Evolutionary conservation across 2,888 invertebrate genomes (phyloP), one percentile per base, ranked within the genome.

Genomic region (Apamea crenata): DNA sequence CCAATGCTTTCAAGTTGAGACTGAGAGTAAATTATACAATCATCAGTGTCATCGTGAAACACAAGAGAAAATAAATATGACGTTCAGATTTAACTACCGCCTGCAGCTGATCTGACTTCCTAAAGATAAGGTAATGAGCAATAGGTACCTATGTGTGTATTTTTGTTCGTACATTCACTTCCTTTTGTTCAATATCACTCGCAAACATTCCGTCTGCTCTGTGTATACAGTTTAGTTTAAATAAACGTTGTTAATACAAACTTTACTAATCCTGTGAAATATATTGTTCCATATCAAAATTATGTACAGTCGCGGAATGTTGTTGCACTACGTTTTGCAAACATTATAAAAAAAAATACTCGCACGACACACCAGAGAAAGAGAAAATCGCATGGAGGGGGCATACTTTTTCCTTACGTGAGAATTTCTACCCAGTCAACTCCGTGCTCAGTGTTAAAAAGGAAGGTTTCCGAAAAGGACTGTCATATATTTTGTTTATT

Each of bases 171-270:
- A 68, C 47, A 71, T 67, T 72, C 29, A 74, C 65, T 77, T 77
- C 50, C 65, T 74, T 50, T 80, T 68, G 71, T 80, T 80, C 70
- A 47, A 74, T 70, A 75, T 78, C 32, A 61, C 16, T 56, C 47
- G 67, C 53, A 73, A 68, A 70, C 18, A 68, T 25, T 59, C 18
- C 16, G 32, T 44, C 18, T 36, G 36, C 56, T 73, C 16, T 29
- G 32, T n/a, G 2, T 25, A 53, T 53, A 53, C 50, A 74, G 32
- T 66, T 82, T 32, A 65, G 63, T 67, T 14, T 50, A 6, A 44
- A 65, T 74, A 29, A 16, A 36, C 36, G 44, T 53, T 56, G 29
- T 61, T 56, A 40, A 70, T 56, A 63, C n/a, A 70, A 61, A 83
- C 40, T 70, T 25, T 70, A 67, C 6, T 21, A 67, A 71, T 74